These are phyloP conservation scores for Aurelia sp. DNA, from an alignment of 30 jellyfish, hydroid and myxozoan genomes.

Conservation along the genomic window DNA sequence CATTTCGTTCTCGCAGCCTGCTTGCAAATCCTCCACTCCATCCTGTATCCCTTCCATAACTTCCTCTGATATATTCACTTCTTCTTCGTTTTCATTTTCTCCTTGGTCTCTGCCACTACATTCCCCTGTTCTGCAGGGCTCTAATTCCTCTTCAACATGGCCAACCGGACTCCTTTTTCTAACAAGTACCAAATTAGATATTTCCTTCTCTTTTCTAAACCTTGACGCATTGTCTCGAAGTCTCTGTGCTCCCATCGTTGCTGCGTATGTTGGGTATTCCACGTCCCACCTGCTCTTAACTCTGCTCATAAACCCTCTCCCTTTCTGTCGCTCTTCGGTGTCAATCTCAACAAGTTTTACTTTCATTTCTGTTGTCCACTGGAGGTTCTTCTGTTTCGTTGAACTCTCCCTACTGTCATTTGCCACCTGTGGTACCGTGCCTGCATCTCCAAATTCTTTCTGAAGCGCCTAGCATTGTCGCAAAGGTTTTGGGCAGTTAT, in stretches of 20 bases:
- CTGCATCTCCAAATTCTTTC: no score
- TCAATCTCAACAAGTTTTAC: conserved; percentile 14
- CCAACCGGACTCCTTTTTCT: conserved; percentile 2
- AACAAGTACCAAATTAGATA: conserved; percentile 4
- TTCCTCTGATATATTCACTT: conserved; percentile 3
- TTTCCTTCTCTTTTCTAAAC: conserved; percentile 8
- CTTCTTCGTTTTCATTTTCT: conserved; percentile 6
- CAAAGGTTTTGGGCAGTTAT: no score
- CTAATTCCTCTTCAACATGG: conserved; percentile 10
- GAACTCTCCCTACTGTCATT: no score
- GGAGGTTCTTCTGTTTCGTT: conserved; percentile 1
- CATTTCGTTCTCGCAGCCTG: neutral
- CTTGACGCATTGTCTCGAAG: conserved; percentile 23
- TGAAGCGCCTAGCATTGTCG: no score
- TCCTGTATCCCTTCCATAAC: neutral
- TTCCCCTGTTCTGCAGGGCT: conserved; percentile 1
- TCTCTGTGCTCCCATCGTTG: conserved; percentile 11
- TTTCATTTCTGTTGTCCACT: conserved; percentile 15
- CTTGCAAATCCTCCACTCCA: conserved; percentile 15
- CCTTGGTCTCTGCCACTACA: conserved; percentile 10
- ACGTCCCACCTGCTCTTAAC: conserved; percentile 11
- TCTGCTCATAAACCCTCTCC: conserved; percentile 19
- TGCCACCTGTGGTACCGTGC: no score
- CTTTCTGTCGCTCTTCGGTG: conserved; percentile 12
- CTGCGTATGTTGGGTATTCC: conserved; percentile 20